These are phyloP conservation scores for Pogonophryne albipinna DNA, from an alignment of 2,797 vertebrate genomes.

Conservation along the genomic window DNA sequence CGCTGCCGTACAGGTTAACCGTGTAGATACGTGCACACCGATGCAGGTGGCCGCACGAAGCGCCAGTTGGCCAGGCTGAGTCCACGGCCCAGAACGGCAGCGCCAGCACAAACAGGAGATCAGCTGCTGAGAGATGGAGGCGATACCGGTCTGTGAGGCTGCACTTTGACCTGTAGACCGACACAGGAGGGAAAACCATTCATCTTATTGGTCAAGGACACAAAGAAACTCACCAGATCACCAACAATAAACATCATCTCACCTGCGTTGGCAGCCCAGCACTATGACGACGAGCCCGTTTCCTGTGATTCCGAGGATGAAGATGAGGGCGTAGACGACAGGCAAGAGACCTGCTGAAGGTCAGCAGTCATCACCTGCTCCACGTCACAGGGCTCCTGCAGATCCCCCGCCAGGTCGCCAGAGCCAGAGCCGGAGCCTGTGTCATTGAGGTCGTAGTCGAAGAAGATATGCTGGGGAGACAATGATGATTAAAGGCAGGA, in stretches of 20 bases:
- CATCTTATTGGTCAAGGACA: background rate
- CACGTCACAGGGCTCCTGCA: slow-evolving; percentile 87
- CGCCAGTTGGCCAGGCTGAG: slow-evolving; percentile 90
- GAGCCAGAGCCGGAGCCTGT: slow-evolving; percentile 87
- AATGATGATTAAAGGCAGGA: background rate
- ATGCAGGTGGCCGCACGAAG: slow-evolving; percentile 90
- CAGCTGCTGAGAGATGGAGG: slow-evolving; percentile 95
- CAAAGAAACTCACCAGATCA: background rate
- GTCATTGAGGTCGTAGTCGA: slow-evolving; percentile 77
- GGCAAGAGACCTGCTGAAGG: slow-evolving; percentile 92
- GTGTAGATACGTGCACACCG: slow-evolving; percentile 95
- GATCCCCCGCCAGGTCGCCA: slow-evolving; percentile 84
- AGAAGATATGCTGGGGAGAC: slow-evolving; percentile 71
- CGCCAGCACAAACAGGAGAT: slow-evolving; percentile 96
- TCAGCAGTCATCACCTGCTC: slow-evolving; percentile 85
- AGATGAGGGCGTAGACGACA: slow-evolving; percentile 94
- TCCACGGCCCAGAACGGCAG: slow-evolving; percentile 98
- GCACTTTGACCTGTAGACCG: slow-evolving; percentile 85
- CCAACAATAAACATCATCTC: slow-evolving; percentile 18
- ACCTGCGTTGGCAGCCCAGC: slow-evolving; percentile 95
- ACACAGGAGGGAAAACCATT: background rate
- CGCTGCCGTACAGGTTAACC: slow-evolving; percentile 96
- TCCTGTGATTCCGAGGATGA: slow-evolving; percentile 93
- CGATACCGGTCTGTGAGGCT: slow-evolving; percentile 96
- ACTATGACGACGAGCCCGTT: slow-evolving; percentile 97